Evolutionary conservation across 2,888 invertebrate species (phyloP).

Genomic region (Cyrtodaria siliqua): DNA sequence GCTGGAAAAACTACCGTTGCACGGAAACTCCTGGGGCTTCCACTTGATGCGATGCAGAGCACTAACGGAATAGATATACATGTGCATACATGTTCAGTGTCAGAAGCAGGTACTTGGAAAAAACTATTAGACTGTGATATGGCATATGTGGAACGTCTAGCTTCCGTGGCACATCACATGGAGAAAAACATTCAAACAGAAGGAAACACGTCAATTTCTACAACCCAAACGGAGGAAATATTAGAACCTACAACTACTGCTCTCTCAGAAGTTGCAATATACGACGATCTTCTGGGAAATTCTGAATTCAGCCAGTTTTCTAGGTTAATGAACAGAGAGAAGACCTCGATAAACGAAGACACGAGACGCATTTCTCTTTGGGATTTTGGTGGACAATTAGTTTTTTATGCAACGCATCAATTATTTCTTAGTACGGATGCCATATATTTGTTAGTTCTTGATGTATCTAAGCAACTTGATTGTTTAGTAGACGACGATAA

Average conservation of each 20-base stretch:
- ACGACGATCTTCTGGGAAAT: too few relatives aligned
- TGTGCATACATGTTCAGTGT: background rate
- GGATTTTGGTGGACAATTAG: constrained; percentile 36
- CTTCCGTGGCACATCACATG: too few relatives aligned
- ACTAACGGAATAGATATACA: constrained; percentile 28
- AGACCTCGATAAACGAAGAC: background rate
- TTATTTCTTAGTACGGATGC: constrained; percentile 27
- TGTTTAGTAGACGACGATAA: background rate
- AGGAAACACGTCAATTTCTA: too few relatives aligned
- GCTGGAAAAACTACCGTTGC: constrained; percentile 19
- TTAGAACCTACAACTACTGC: too few relatives aligned
- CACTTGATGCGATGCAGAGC: constrained; percentile 3
- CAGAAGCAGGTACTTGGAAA: constrained; percentile 14
- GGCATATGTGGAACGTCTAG: too few relatives aligned
- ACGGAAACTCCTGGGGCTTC: constrained; percentile 6
- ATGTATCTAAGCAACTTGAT: constrained; percentile 9
- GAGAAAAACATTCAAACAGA: too few relatives aligned
- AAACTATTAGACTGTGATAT: too few relatives aligned
- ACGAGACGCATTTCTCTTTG: constrained; percentile 7
- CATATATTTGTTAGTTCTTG: constrained; percentile 14
- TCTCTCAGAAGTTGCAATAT: too few relatives aligned
- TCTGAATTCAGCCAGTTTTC: too few relatives aligned
- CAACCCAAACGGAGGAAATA: too few relatives aligned
- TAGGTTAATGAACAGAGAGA: too few relatives aligned
- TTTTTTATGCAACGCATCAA: constrained; percentile 35